Evolutionary conservation across 2,888 invertebrate species (phyloP).

Genomic region (Epiperipatus broadwayi): DNA sequence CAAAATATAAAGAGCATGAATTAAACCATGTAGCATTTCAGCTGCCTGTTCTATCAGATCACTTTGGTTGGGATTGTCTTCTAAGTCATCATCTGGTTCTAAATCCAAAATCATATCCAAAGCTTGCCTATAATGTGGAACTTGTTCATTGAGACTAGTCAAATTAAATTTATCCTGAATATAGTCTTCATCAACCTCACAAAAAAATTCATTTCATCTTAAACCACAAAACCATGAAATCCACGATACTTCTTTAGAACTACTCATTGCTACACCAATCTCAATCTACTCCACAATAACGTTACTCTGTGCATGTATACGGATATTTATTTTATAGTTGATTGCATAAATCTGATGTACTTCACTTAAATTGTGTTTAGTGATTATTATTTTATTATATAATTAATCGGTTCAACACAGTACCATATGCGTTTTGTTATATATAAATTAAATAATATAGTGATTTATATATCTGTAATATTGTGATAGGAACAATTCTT

Average conservation of each 20-base stretch:
- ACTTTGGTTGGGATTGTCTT: constrained; percentile 33
- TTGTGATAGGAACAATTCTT: too few species aligned
- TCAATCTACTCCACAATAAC: too few species aligned
- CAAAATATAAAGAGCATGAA: constrained; percentile 36
- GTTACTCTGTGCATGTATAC: too few species aligned
- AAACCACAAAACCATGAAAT: constrained; percentile 99
- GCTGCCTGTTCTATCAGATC: constrained; percentile 37
- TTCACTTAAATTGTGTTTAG: too few species aligned
- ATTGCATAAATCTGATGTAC: too few species aligned
- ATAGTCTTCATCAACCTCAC: constrained; percentile 51
- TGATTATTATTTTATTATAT: too few species aligned
- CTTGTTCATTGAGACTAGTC: constrained; percentile 36
- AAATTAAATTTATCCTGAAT: constrained; percentile 38
- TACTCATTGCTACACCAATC: too few species aligned
- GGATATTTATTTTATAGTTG: too few species aligned
- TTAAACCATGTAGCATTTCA: constrained; percentile 37
- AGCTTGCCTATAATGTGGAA: constrained; percentile 36
- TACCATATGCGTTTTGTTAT: too few species aligned
- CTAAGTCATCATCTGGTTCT: constrained; percentile 36
- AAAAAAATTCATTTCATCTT: constrained; percentile 97
- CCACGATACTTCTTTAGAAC: constrained; percentile 99
- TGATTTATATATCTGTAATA: too few species aligned
- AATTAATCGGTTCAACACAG: too few species aligned
- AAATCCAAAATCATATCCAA: constrained; percentile 37
- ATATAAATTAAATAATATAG: too few species aligned